These are phyloP conservation scores for Globicephala melas DNA, from an alignment of 2,113 vertebrate genomes.

Conservation along the genomic window DNA sequence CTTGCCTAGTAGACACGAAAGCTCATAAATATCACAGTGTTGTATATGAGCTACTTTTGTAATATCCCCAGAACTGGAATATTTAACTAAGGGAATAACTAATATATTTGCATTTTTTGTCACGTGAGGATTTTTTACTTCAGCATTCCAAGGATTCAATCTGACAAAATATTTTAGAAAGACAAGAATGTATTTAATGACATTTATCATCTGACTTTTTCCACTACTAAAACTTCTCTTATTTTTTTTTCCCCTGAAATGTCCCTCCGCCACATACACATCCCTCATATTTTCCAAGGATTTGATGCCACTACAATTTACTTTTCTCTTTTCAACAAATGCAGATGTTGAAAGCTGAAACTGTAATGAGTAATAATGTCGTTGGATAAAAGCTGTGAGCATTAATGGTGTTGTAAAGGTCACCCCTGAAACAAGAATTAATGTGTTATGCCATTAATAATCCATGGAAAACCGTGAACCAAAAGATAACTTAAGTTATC, in stretches of 20 bases:
- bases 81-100: constrained; percentile 44
- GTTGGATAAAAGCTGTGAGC: constrained; percentile 85
- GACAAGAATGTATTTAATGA: constrained; percentile 42
- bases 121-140: constrained; percentile 35
- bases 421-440: constrained; percentile 85
- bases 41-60: constrained; percentile 20
- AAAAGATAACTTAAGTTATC: constrained; percentile 87
- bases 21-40: constrained; percentile 53
- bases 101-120: constrained; percentile 55
- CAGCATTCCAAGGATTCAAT: constrained; percentile 28
- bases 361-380: constrained; percentile 85
- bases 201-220: constrained; percentile 68
- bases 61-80: constrained; percentile 48
- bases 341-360: constrained; percentile 83
- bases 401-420: constrained; percentile 86
- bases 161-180: constrained; percentile 44
- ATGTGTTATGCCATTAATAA: constrained; percentile 86
- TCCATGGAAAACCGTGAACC: constrained; percentile 80
- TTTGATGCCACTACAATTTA: constrained; percentile 78
- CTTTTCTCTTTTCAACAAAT: constrained; percentile 79
- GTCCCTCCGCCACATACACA: constrained; percentile 48
- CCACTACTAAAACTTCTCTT: constrained; percentile 40
- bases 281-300: constrained; percentile 67
- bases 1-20: constrained; percentile 41
- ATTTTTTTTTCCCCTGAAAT: constrained; percentile 58